These are phyloP conservation scores for Megalops cyprinoides DNA, from an alignment of 2,797 vertebrate species.

Conservation along the genomic window DNA sequence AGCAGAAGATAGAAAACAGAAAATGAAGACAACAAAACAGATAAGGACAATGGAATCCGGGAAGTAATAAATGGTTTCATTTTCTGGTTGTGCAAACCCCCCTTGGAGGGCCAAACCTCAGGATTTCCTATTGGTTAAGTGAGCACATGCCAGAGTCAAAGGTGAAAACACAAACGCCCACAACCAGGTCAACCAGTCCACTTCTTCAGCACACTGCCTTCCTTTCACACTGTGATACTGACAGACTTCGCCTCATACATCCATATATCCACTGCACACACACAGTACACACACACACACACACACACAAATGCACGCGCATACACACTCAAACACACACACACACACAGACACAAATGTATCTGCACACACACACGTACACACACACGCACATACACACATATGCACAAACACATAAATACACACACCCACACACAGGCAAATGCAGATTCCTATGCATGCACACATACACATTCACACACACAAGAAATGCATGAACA, in stretches of 20 bases:
- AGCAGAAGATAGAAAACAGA: neutral
- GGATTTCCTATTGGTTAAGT: too few relatives aligned
- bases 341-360: conserved; percentile 10
- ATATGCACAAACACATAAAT: neutral
- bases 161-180: neutral
- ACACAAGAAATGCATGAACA: neutral
- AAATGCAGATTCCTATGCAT: neutral
- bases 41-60: neutral
- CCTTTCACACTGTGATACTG: neutral
- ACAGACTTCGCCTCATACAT: neutral
- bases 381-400: conserved; percentile 4
- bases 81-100: neutral
- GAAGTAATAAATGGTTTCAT: neutral
- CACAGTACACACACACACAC: neutral
- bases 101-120: neutral
- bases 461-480: conserved; percentile 11
- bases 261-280: neutral
- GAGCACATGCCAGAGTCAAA: too few relatives aligned
- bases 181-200: neutral
- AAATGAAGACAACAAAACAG: neutral
- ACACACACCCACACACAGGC: neutral
- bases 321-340: conserved; percentile 20
- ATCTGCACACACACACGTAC: neutral
- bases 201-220: too few relatives aligned
- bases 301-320: neutral